phyloP scores from a whole-genome alignment of 53 echinoderm and acorn worm genomes.

The Echinarachnius parma region DNA sequence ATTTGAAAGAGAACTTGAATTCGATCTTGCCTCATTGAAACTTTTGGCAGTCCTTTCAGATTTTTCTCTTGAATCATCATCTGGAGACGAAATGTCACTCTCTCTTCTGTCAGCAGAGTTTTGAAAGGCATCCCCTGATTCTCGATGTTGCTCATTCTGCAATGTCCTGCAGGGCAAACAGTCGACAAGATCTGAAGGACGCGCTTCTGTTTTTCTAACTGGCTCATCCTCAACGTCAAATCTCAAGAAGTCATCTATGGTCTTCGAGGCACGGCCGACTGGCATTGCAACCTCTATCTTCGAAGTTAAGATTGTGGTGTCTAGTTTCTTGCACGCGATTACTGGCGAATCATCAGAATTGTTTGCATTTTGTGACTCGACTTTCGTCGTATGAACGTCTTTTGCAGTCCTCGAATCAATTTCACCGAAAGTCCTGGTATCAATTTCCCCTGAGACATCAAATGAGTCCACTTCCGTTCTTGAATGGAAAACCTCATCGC shows the following conservation, averaged over 20 bases:
- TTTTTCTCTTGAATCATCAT: no score
- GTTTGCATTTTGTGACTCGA: no score
- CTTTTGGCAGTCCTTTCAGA: no score
- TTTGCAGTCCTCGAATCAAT: neutral
- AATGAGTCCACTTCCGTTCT: neutral
- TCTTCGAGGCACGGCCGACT: constrained; percentile 42
- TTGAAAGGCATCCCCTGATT: no score
- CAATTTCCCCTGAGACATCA: neutral
- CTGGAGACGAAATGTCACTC: no score
- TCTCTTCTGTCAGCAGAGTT: no score
- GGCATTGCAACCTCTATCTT: constrained; percentile 33
- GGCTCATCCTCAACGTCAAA: constrained; percentile 22
- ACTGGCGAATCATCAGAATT: constrained; percentile 3
- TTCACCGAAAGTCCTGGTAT: neutral
- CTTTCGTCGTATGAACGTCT: neutral
- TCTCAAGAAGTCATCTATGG: constrained; percentile 17
- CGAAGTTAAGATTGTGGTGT: constrained; percentile 26
- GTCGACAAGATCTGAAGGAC: neutral
- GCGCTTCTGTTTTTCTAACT: neutral
- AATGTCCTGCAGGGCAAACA: constrained; percentile 1
- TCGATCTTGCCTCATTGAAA: no score
- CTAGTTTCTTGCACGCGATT: constrained; percentile 28
- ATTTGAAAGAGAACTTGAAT: no score
- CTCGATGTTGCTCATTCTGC: neutral
- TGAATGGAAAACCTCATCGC: constrained; percentile 4